These are phyloP conservation scores for Laticauda colubrina DNA, from an alignment of 2,113 vertebrate genomes.

Conservation along the genomic window DNA sequence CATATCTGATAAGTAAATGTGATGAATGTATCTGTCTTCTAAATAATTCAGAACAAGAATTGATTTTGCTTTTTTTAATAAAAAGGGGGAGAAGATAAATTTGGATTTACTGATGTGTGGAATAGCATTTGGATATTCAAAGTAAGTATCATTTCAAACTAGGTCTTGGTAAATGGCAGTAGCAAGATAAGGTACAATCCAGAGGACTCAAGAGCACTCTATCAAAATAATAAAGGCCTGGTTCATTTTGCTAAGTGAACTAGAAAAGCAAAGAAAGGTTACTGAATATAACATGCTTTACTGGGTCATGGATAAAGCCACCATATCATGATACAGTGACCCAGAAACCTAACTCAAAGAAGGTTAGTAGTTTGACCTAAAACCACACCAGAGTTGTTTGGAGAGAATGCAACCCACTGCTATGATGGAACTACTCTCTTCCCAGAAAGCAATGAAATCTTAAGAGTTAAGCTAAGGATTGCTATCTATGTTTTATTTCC, in stretches of 20 bases:
- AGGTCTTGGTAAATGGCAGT: not conserved
- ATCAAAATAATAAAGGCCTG: not conserved
- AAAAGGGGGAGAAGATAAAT: not conserved
- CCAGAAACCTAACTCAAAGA: not conserved
- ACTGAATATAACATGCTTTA: not conserved
- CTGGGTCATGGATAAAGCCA: not conserved
- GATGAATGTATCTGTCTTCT: not conserved
- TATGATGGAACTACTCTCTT: not conserved
- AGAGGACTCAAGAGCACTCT: not conserved
- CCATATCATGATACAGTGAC: not conserved
- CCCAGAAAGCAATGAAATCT: not conserved
- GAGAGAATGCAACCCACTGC: not conserved
- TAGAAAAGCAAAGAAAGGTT: not conserved
- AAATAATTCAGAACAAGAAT: not conserved
- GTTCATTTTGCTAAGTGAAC: not conserved
- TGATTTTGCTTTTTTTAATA: not conserved
- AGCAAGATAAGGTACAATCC: not conserved
- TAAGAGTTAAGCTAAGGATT: not conserved
- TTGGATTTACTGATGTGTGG: not conserved
- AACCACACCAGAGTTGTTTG: not conserved
- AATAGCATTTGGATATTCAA: not conserved
- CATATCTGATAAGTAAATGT: not conserved
- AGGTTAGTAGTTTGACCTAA: not conserved
- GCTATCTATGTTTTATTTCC: not conserved
- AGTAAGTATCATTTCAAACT: not conserved